Base-by-base conservation (phyloP, 1,140 invertebrate species). In the Sinella curviseta region DNA sequence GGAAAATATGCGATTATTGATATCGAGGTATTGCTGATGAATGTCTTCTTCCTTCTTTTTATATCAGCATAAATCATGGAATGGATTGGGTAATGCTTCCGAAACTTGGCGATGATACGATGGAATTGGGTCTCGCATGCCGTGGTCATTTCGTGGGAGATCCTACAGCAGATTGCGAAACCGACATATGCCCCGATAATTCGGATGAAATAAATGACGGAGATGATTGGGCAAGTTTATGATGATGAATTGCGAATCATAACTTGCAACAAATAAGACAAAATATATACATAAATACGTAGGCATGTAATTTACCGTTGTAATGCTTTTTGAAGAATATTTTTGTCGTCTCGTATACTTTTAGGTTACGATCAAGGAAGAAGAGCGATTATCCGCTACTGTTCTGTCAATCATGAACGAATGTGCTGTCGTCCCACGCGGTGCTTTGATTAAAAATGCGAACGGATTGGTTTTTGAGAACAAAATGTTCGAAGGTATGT, bases 321-420 rank as follows among this genome's bases (percentile, higher is more conserved):
- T n/a, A n/a, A n/a, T n/a, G n/a, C n/a, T n/a, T n/a, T n/a, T n/a
- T n/a, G n/a, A n/a, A n/a, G n/a, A n/a, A n/a, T n/a, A n/a, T n/a
- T n/a, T n/a, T n/a, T n/a, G n/a, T n/a, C n/a, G n/a, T n/a, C n/a
- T n/a, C 54, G 39, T 8, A 12, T 48, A 8, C 20, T 48, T 20
- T 4, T 74, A 75, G 39, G 73, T 77, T n/a, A 82, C 76, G 87
- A 90, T 94, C 33, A 94, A 93, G 85, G 93, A 95, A 86, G 93
- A 94, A 85, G 91, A 91, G 80, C 89, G 93, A n/a, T 84, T 94
- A 17, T 87, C 92, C 0, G 91, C 91, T 4, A 90, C 90, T 0
- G 88, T 94, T 14, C 88, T 90, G 74, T 88, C 90, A 4, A 93
- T 94, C 36, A 91, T 88, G 78, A 88, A 91, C 24, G 92, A 94